phyloP scores from a whole-genome alignment of 2,888 invertebrate genomes.

The Drosophila subquinaria region DNA sequence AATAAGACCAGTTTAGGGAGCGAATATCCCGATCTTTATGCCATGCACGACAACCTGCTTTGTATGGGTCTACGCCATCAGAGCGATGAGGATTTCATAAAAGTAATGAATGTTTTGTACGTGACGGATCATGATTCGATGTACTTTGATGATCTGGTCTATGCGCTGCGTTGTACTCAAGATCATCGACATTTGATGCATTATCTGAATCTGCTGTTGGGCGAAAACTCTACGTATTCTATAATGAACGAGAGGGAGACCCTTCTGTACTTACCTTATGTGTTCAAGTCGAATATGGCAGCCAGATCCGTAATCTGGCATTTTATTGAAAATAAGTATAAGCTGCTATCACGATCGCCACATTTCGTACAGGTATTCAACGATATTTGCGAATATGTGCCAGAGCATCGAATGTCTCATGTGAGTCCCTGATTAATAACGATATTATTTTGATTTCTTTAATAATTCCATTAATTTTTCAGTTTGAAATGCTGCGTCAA shows the following conservation, averaged over 20 bases:
- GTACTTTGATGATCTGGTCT: slow-evolving; percentile 79
- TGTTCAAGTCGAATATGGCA: slow-evolving; percentile 74
- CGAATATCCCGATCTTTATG: slow-evolving; percentile 60
- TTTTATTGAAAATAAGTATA: slow-evolving; percentile 78
- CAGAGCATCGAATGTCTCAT: slow-evolving; percentile 50
- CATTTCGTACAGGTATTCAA: slow-evolving; percentile 75
- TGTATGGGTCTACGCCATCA: slow-evolving; percentile 78
- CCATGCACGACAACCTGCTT: slow-evolving; percentile 65
- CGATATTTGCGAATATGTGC: slow-evolving; percentile 74
- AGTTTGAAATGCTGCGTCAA: slow-evolving; percentile 71
- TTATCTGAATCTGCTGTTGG: slow-evolving; percentile 76
- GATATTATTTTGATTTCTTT: not conserved
- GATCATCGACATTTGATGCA: slow-evolving; percentile 67
- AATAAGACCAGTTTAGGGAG: slow-evolving; percentile 52
- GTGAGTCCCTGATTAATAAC: slow-evolving; percentile 45
- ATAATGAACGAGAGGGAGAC: slow-evolving; percentile 71
- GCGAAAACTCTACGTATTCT: slow-evolving; percentile 72
- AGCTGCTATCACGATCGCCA: slow-evolving; percentile 61
- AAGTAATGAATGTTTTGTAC: slow-evolving; percentile 62
- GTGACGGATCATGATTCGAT: slow-evolving; percentile 50
- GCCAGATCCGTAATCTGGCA: slow-evolving; percentile 75
- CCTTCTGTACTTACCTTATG: slow-evolving; percentile 74
- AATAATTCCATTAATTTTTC: not conserved
- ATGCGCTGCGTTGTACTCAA: slow-evolving; percentile 78
- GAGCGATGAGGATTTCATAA: slow-evolving; percentile 71